Base-by-base conservation (phyloP, 2,113 vertebrate species). In the Alethe castanea region DNA sequence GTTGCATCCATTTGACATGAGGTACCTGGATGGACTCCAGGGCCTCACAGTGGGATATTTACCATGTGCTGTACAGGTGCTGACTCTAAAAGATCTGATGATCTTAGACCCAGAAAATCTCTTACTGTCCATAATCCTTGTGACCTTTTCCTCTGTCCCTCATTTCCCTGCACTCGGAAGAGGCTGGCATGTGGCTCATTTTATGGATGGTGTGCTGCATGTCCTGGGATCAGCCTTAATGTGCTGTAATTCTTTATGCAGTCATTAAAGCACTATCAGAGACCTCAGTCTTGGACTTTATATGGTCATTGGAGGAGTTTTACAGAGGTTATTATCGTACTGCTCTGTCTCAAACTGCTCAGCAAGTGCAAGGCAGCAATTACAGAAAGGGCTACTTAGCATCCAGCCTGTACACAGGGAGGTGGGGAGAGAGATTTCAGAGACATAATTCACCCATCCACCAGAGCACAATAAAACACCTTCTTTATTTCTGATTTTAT, bases 401-500 rank as follows among this genome's bases (percentile, higher is more conserved):
- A 56, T 59, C 62, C 88, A 59, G 79, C 62, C 69, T 28, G 26
- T 48, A 78, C 70, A 57, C 52, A 38, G 66, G 19, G 73, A 56
- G 45, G 45, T 84, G 44, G 45, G 69, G 64, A 94, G 85, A 47
- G 48, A 66, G 25, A 28, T 74, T 93, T 79, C 93, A 87, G 50
- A 72, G 50, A 38, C 70, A 53, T 47, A 69, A 87, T 61, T 93
- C 85, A 86, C n/a, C 85, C 69, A 64, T 40, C 86, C 82, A 84
- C 84, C 56, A 48, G 83, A 88, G 92, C 69, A 88, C 93, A 90
- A 53, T 92, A 92, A 90, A 95, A 67, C 76, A 90, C 86, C 25
- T 11, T 64, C 90, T 93, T 94, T 89, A 92, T 80, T 93, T 86
- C 86, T 71, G 60, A 84, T 86, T 96, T 96, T 92, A 95, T 95